phyloP scores from a whole-genome alignment of 2,113 vertebrate species.

The Ovis canadensis region DNA sequence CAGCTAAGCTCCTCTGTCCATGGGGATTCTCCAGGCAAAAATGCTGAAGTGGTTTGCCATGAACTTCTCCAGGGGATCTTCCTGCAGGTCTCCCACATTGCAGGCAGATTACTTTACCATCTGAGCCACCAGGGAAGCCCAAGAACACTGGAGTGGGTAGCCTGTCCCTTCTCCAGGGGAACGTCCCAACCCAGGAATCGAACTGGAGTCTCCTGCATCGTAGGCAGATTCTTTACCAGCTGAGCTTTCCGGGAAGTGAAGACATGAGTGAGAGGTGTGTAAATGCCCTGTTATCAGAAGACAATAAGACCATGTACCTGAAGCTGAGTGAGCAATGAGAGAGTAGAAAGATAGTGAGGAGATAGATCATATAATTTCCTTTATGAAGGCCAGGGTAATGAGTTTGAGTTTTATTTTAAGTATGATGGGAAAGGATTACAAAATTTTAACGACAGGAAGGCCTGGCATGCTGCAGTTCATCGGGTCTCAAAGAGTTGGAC shows the following conservation, averaged over 20 bases:
- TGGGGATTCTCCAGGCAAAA: neutral
- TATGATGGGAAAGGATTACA: neutral
- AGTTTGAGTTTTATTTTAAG: neutral
- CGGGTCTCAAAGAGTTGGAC: fast-evolving
- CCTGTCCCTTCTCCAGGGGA: neutral
- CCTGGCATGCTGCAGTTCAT: too few species aligned
- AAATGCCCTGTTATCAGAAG: neutral
- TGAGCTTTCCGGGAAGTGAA: neutral
- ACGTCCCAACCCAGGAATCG: fast-evolving
- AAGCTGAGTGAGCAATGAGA: neutral
- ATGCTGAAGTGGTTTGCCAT: neutral
- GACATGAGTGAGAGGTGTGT: neutral
- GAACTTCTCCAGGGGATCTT: neutral
- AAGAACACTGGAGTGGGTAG: neutral
- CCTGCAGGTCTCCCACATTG: neutral
- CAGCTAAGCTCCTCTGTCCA: neutral
- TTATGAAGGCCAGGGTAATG: neutral
- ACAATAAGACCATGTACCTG: neutral
- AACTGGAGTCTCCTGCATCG: fast-evolving
- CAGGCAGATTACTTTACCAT: neutral
- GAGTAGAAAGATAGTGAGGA: neutral
- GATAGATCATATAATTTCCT: neutral
- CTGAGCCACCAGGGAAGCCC: neutral
- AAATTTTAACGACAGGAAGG: neutral
- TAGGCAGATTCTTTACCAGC: neutral